Conservation (phyloP, 1,140 invertebrate genomes). For the Trichonephila clavata region DNA sequence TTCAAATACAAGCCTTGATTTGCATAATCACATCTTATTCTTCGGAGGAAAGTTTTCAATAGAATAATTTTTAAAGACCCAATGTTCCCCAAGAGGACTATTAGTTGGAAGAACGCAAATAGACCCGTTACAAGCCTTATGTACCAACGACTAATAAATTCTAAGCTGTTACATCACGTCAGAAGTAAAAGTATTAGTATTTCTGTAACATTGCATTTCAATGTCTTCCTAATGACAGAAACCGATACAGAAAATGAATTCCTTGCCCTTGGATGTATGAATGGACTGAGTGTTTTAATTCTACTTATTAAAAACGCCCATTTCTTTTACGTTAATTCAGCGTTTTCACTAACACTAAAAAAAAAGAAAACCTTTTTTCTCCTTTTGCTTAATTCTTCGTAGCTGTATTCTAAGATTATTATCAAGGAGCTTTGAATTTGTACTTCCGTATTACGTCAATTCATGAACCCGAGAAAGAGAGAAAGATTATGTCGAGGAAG, state of each 20-base stretch:
- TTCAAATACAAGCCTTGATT: too few relatives aligned
- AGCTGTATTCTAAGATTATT: neutral
- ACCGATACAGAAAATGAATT: neutral
- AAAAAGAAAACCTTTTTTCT: neutral
- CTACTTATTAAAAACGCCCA: neutral
- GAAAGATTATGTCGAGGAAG: neutral
- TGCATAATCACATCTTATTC: too few relatives aligned
- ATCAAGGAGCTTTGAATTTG: neutral
- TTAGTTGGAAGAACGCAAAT: too few relatives aligned
- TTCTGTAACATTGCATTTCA: neutral
- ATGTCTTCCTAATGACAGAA: neutral
- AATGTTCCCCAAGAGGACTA: too few relatives aligned
- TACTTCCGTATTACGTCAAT: conserved; percentile 16
- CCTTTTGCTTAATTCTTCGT: neutral
- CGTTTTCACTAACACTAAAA: neutral
- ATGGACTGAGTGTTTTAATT: conserved; percentile 15
- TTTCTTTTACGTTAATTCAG: too few relatives aligned
- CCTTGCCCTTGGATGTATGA: conserved; percentile 6
- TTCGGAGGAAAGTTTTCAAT: too few relatives aligned
- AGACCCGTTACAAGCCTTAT: too few relatives aligned
- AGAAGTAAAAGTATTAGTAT: neutral
- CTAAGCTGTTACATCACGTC: too few relatives aligned
- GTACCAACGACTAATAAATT: too few relatives aligned
- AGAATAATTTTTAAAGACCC: too few relatives aligned
- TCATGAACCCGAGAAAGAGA: neutral